Evolutionary conservation across 2,797 vertebrate species (phyloP), one percentile per base, ranked within the genome.

Genomic region (Coluber constrictor): DNA sequence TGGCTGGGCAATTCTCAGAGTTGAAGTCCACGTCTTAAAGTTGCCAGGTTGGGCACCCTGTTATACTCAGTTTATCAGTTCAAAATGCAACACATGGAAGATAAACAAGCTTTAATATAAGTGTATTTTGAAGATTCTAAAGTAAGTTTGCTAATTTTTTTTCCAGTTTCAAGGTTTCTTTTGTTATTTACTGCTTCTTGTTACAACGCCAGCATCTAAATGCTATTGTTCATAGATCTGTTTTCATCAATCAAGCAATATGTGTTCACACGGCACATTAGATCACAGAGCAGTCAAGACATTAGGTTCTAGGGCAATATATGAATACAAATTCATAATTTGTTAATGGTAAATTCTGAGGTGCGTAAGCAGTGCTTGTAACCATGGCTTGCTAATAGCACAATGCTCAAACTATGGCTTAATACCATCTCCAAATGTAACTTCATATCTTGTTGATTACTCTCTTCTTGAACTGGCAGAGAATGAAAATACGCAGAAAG

Each of bases 51-150:
- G 66, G 66, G 32, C 15, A 18, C 13, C 29, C 5, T 32, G n/a
- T 32, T 32, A 16, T 6, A 51, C 43, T 23, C 54, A 51, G 37
- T 61, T 37, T 32, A 56, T 66, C 0, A 1, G n/a, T 83, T 91
- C 87, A 4, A 0, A 29, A 63, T 94, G 86, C 23, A 29, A 70
- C 0, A 0, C 59, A 12, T 88, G 32, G 15, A 83, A 32, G 2
- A 54, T 66, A 37, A 86, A 86, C 1, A 87, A 37, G n/a, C 70
- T 5, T 92, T 8, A 27, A 11, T 18, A 43, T 3, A 43, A 15
- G 13, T 37, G 51, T 3, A 37, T 86, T 89, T 89, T 25, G 32
- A 32, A 32, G n/a, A 5, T n/a, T 29, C 59, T 89, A 79, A 89
- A 89, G 3, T 54, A 51, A 32, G 18, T 89, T 23, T 10, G n/a